These are phyloP conservation scores for Picus viridis DNA, from an alignment of 2,797 vertebrate genomes.

Conservation along the genomic window DNA sequence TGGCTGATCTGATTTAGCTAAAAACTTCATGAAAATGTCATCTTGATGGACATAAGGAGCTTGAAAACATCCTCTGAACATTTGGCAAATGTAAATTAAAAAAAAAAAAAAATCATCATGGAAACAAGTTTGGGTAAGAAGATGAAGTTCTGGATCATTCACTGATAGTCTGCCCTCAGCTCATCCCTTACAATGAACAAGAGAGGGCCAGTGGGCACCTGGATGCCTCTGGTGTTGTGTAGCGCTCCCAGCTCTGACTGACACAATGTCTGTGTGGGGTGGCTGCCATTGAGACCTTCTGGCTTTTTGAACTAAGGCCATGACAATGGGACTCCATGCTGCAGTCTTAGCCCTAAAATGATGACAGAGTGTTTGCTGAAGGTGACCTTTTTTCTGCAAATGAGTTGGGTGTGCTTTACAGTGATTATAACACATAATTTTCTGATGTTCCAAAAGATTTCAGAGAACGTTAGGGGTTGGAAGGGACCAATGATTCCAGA, in stretches of 20 bases:
- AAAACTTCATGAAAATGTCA: not conserved
- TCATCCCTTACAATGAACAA: not conserved
- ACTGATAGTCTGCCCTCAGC: not conserved
- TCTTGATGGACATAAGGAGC: not conserved
- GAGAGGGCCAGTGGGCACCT: no score
- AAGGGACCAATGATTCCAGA: no score
- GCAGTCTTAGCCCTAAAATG: not conserved
- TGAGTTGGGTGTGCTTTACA: not conserved
- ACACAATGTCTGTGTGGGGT: not conserved
- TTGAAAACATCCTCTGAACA: not conserved
- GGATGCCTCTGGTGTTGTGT: not conserved
- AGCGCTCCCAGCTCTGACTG: fast-evolving
- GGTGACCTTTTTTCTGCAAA: not conserved
- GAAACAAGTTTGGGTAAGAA: not conserved
- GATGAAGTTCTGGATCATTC: not conserved
- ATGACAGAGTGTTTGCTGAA: not conserved
- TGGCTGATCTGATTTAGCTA: not conserved
- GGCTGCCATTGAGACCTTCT: not conserved
- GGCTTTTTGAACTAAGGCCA: not conserved
- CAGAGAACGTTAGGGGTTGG: no score
- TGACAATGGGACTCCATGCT: not conserved
- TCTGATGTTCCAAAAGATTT: not conserved
- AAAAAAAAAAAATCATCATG: not conserved
- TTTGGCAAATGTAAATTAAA: not conserved
- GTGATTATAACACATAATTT: not conserved